A percentile compares a stretch with the other conserved stretches of the same genome.
These are phyloP conservation scores for Heliconius congener DNA, from an alignment of 1,140 invertebrate genomes.

Conservation along the genomic window DNA sequence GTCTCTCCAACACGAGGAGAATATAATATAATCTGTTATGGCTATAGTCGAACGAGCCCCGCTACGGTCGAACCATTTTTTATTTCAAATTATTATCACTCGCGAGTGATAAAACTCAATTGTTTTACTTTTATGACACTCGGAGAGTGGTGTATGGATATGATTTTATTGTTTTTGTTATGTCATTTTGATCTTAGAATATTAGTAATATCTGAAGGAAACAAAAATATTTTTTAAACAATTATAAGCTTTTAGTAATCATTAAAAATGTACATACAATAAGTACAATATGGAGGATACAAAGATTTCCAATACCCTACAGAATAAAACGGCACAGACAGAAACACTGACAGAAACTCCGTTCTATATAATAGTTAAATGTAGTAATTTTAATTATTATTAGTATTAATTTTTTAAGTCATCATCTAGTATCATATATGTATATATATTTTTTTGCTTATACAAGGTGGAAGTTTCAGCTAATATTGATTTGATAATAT, in stretches of 20 bases:
- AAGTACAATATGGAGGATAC: too few relatives aligned
- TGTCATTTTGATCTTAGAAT: background rate
- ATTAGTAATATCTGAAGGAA: background rate
- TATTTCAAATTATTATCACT: slow-evolving; percentile 36
- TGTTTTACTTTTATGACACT: slow-evolving; percentile 20
- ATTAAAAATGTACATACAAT: too few relatives aligned
- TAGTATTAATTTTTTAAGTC: too few relatives aligned
- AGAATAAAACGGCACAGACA: too few relatives aligned
- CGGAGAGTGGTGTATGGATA: slow-evolving; percentile 5
- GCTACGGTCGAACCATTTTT: slow-evolving; percentile 22
- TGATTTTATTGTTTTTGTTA: background rate
- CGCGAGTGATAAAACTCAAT: slow-evolving; percentile 23
- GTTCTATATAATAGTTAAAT: too few relatives aligned
- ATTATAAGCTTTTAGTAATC: background rate
- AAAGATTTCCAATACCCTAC: too few relatives aligned
- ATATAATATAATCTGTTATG: slow-evolving; percentile 4
- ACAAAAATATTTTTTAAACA: background rate
- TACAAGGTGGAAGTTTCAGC: too few relatives aligned
- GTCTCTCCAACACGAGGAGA: background rate
- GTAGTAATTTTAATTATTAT: too few relatives aligned
- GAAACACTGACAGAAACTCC: too few relatives aligned
- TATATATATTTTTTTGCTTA: too few relatives aligned
- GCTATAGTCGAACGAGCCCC: background rate
- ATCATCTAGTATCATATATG: too few relatives aligned
- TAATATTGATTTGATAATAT: too few relatives aligned